Conservation (phyloP, 2,113 vertebrate genomes). For the Melanocharis versteri region DNA sequence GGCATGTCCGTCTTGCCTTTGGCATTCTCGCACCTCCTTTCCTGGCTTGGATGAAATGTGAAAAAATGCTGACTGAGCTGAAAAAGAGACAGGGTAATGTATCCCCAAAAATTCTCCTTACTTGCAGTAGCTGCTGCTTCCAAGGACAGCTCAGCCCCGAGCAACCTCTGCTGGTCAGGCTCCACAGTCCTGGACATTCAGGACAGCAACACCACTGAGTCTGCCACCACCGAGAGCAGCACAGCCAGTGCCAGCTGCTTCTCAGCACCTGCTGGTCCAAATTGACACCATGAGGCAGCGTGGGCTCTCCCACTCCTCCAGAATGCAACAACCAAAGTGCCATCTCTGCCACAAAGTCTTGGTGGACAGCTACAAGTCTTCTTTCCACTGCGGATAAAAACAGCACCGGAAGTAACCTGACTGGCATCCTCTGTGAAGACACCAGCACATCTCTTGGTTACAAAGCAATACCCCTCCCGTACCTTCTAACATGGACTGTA, state of each 20-base stretch:
- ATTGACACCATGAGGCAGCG: rapidly evolving
- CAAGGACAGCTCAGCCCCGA: not conserved
- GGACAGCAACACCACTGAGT: rapidly evolving
- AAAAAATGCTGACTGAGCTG: not conserved
- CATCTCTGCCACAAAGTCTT: no score
- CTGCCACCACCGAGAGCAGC: rapidly evolving
- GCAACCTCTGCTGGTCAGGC: not conserved
- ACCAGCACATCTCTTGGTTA: not conserved
- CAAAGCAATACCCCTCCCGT: not conserved
- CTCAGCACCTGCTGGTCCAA: not conserved
- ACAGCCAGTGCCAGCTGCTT: rapidly evolving
- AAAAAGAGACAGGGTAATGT: not conserved
- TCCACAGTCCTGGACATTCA: rapidly evolving
- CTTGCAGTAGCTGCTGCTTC: rapidly evolving
- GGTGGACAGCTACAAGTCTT: not conserved
- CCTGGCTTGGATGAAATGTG: not conserved
- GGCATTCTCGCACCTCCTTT: rapidly evolving
- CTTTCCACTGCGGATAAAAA: not conserved
- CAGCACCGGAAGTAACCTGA: not conserved
- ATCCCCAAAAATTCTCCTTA: no score
- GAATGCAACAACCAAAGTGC: not conserved
- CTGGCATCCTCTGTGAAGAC: not conserved
- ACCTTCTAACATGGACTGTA: not conserved
- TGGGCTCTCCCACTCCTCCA: not conserved
- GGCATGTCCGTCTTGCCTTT: not conserved